Conservation (phyloP, 2,888 invertebrate genomes). For the Conistra vaccinii region DNA sequence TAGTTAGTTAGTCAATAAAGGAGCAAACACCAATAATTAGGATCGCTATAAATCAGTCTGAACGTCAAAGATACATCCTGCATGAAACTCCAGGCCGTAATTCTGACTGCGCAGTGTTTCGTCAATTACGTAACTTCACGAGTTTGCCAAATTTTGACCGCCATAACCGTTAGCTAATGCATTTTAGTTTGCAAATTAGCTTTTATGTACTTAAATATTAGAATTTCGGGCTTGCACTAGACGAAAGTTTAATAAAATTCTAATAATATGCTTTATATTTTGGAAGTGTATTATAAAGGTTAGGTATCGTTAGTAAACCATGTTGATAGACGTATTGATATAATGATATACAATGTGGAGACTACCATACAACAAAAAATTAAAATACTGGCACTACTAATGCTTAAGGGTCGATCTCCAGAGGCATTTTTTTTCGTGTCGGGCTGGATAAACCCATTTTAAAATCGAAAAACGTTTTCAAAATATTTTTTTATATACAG, state of each 20-base stretch:
- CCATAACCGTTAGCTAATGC: constrained; percentile 43
- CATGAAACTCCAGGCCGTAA: background rate
- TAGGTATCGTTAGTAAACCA: background rate
- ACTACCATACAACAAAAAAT: too few relatives aligned
- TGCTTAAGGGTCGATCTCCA: too few relatives aligned
- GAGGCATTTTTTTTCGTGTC: too few relatives aligned
- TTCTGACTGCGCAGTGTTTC: constrained; percentile 11
- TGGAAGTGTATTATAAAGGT: background rate
- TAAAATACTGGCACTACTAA: too few relatives aligned
- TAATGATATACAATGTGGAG: background rate
- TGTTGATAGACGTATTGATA: background rate
- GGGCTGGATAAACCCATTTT: too few relatives aligned
- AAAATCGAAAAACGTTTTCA: too few relatives aligned
- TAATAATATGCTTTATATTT: background rate
- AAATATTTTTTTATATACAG: too few relatives aligned
- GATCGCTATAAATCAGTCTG: background rate
- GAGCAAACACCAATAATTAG: background rate
- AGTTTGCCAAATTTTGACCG: constrained; percentile 39
- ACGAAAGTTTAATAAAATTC: background rate
- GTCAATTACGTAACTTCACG: constrained; percentile 28
- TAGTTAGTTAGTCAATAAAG: too few relatives aligned
- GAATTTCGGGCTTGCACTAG: background rate
- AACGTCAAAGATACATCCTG: background rate
- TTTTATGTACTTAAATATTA: constrained; percentile 21
- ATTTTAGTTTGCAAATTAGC: constrained; percentile 39